Percentiles rank a stretch among this genome's conserved stretches.
Conservation (phyloP, 2,797 vertebrate species). For the Emys orbicularis region DNA sequence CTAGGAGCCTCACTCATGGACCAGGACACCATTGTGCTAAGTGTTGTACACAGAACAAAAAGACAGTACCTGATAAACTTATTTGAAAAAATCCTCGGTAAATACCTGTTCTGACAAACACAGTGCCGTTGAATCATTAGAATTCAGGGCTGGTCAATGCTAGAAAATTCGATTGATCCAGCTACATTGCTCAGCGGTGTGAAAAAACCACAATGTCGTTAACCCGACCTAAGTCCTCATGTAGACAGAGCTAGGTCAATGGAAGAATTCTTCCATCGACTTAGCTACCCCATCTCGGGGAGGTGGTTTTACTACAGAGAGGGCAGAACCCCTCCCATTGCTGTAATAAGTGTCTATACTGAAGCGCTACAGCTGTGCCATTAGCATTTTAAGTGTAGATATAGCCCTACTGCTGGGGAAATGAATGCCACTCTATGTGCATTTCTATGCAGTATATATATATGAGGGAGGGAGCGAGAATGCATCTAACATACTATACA, state of each 20-base stretch:
- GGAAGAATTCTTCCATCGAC: neutral
- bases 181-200: too few relatives aligned
- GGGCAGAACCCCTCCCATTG: neutral
- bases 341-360: neutral
- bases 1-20: neutral
- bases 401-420: neutral
- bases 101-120: constrained; percentile 7
- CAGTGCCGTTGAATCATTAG: neutral
- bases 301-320: neutral
- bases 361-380: neutral
- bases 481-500: too few relatives aligned
- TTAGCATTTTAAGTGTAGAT: neutral
- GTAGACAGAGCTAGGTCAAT: too few relatives aligned
- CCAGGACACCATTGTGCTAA: neutral
- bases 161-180: too few relatives aligned
- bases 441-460: neutral
- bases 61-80: neutral
- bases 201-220: too few relatives aligned
- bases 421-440: neutral
- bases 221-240: too few relatives aligned
- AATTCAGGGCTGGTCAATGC: too few relatives aligned
- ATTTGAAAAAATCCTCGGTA: neutral
- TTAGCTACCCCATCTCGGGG: neutral
- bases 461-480: too few relatives aligned
- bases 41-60: neutral